Conservation (phyloP, 2,797 vertebrate species). For the Platalea minor region DNA sequence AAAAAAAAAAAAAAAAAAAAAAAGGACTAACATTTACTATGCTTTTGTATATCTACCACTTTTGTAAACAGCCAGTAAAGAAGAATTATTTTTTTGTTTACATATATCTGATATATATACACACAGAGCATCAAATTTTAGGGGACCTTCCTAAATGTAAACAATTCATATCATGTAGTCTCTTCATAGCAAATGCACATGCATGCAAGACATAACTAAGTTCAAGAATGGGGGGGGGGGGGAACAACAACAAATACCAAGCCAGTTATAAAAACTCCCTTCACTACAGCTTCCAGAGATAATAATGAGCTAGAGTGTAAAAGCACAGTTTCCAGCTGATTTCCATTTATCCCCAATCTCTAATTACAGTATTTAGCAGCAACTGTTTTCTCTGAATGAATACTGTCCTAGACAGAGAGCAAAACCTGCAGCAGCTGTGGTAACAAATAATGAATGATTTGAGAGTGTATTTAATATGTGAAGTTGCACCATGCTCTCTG, state of each 20-base stretch:
- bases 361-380: slow-evolving; percentile 61
- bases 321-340: slow-evolving; percentile 35
- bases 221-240: background rate
- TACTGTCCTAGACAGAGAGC: slow-evolving; percentile 19
- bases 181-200: background rate
- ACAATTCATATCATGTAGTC: background rate
- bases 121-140: background rate
- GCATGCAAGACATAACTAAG: background rate
- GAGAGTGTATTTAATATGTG: slow-evolving; percentile 11
- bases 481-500: slow-evolving; percentile 27
- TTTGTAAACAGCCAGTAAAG: background rate
- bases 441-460: slow-evolving; percentile 58
- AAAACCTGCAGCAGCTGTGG: slow-evolving; percentile 45
- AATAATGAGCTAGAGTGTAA: slow-evolving; percentile 12
- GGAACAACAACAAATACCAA: background rate
- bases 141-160: background rate
- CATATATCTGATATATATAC: background rate
- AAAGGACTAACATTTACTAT: background rate
- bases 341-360: slow-evolving; percentile 22
- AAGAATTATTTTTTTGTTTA: background rate
- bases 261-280: background rate
- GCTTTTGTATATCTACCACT: background rate
- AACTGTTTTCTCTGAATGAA: slow-evolving; percentile 58
- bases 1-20: background rate
- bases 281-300: background rate